phyloP scores from a whole-genome alignment of 2,797 vertebrate genomes.

The Pipistrellus pygmaeus region DNA sequence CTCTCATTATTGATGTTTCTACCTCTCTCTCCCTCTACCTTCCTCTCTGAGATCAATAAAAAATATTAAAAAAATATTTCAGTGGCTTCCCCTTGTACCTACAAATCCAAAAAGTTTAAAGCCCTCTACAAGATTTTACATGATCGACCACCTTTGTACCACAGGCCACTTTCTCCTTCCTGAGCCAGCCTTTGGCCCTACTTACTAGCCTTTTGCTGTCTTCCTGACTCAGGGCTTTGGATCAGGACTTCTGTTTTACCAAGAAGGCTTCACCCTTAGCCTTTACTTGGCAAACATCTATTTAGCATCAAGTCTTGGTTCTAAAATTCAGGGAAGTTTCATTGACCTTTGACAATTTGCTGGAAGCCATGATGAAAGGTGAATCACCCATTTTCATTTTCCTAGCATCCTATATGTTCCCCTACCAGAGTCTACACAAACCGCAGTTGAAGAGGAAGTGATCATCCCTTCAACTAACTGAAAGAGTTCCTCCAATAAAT shows the following conservation, averaged over 20 bases:
- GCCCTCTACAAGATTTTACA: not conserved
- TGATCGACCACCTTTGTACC: not conserved
- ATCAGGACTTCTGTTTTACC: not conserved
- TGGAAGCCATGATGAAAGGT: slow-evolving; percentile 19
- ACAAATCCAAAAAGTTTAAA: not conserved
- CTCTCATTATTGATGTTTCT: too few relatives aligned
- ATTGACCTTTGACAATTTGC: not conserved
- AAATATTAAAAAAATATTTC: not conserved
- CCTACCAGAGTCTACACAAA: not conserved
- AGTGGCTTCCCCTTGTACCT: not conserved
- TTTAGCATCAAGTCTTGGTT: not conserved
- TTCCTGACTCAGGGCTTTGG: not conserved
- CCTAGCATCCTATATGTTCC: not conserved
- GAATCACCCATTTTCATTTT: not conserved
- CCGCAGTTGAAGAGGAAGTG: not conserved
- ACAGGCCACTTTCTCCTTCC: not conserved
- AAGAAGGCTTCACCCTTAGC: not conserved
- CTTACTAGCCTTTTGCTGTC: not conserved
- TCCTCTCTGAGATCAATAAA: too few relatives aligned
- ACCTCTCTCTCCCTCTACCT: too few relatives aligned
- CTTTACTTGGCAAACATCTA: not conserved
- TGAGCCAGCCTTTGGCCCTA: not conserved
- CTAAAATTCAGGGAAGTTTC: not conserved
- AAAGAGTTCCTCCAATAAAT: not conserved
- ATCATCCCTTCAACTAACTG: not conserved